Conservation (phyloP, 2,113 vertebrate species). For the Pachypanchax playfairii region DNA sequence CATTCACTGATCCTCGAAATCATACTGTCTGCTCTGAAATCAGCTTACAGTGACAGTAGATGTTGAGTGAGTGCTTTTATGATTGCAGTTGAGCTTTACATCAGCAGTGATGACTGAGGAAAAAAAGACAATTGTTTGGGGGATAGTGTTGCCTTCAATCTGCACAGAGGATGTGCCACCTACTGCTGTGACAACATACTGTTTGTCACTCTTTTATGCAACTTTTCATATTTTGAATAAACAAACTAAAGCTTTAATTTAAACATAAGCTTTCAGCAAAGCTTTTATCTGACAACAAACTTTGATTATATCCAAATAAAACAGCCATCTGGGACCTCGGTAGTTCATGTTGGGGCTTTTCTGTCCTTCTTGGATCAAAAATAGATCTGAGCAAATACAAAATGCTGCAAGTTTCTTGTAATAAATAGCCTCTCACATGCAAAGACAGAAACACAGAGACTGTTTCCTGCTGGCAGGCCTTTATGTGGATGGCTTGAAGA, state of each 20-base stretch:
- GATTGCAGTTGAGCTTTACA: constrained; percentile 51
- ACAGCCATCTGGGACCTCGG: not conserved
- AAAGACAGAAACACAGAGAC: not conserved
- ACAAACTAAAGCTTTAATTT: not conserved
- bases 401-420: no score
- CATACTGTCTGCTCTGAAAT: constrained; percentile 74
- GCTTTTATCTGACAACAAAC: no score
- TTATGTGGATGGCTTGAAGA: constrained; percentile 36
- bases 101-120: constrained; percentile 34
- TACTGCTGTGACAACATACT: constrained; percentile 2
- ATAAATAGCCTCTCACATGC: not conserved
- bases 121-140: constrained; percentile 54
- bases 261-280: not conserved
- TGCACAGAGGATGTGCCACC: constrained; percentile 11
- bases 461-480: not conserved
- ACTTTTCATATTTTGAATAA: not conserved
- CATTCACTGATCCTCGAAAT: constrained; percentile 77
- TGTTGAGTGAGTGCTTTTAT: constrained; percentile 57
- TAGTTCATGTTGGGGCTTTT: not conserved
- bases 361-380: not conserved
- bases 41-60: constrained; percentile 72
- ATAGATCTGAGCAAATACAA: not conserved
- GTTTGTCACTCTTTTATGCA: not conserved
- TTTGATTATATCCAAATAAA: not conserved
- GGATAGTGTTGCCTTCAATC: constrained; percentile 27